phyloP scores from a whole-genome alignment of 2,113 vertebrate genomes.

The Perca schrenkii region DNA sequence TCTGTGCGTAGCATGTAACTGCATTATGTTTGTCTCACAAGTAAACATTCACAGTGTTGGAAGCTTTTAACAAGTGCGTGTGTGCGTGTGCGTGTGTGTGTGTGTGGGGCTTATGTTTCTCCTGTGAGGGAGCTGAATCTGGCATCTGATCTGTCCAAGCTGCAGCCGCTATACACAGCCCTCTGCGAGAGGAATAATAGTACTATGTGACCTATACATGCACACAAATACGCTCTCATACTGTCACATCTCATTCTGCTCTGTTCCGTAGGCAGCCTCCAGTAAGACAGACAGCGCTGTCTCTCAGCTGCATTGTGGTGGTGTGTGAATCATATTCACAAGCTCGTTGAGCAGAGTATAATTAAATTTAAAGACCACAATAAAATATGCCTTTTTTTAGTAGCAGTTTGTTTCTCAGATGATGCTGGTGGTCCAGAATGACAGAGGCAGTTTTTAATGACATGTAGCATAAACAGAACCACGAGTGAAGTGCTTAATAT shows the following conservation, averaged over 20 bases:
- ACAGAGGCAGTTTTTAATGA: no score
- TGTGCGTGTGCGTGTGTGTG: constrained; percentile 33
- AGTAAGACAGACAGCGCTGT: background rate
- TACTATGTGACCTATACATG: background rate
- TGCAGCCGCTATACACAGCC: constrained; percentile 12
- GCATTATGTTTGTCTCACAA: background rate
- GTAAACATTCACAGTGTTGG: background rate
- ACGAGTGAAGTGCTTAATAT: background rate
- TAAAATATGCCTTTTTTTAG: background rate
- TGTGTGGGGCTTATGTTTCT: constrained; percentile 29
- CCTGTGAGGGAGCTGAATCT: constrained; percentile 30
- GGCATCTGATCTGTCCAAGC: constrained; percentile 45
- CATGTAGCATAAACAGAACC: background rate
- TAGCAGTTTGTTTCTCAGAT: background rate
- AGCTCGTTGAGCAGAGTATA: constrained; percentile 28
- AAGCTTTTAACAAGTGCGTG: constrained; percentile 3
- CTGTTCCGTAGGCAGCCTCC: constrained; percentile 42
- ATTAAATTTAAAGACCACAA: constrained; percentile 28
- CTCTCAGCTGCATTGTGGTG: background rate
- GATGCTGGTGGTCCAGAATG: background rate
- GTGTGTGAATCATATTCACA: constrained; percentile 28
- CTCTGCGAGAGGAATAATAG: constrained; percentile 19
- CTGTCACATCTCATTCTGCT: constrained; percentile 65
- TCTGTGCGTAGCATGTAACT: background rate
- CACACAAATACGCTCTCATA: constrained; percentile 29